A percentile compares a stretch with the other conserved stretches of the same genome.
phyloP scores from a whole-genome alignment of 2,797 vertebrate species.

The Pseudochaenichthys georgianus region DNA sequence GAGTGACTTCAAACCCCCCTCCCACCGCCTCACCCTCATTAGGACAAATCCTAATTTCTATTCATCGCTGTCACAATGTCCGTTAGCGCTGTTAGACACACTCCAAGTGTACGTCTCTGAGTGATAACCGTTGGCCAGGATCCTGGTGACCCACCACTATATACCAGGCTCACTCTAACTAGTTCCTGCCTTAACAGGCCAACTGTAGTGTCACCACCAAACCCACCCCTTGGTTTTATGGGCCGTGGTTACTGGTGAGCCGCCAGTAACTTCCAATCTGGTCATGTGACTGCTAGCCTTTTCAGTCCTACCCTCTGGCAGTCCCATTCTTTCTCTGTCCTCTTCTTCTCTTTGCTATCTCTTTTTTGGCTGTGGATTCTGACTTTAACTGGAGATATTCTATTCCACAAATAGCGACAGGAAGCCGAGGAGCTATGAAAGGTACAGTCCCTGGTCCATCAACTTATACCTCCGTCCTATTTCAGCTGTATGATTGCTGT shows the following conservation, averaged over 20 bases:
- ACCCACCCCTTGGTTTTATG: conserved; percentile 63
- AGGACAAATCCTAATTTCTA: conserved; percentile 37
- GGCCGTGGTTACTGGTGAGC: conserved; percentile 48
- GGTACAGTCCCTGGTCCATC: conserved; percentile 40
- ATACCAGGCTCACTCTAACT: conserved; percentile 20
- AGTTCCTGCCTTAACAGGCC: conserved; percentile 35
- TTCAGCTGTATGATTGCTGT: conserved; percentile 8
- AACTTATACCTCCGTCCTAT: neutral
- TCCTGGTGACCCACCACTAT: conserved; percentile 34
- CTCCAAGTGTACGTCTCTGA: conserved; percentile 36
- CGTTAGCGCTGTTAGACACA: conserved; percentile 7
- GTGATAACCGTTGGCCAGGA: conserved; percentile 10
- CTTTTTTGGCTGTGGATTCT: conserved; percentile 7
- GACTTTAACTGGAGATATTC: conserved; percentile 7
- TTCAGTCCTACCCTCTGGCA: conserved; percentile 41
- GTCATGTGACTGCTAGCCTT: conserved; percentile 42
- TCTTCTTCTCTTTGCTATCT: conserved; percentile 4
- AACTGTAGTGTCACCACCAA: conserved; percentile 28
- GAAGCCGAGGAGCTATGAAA: conserved; percentile 58
- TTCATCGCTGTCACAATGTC: conserved; percentile 32
- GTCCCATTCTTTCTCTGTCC: conserved; percentile 30
- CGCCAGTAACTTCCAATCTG: conserved; percentile 32
- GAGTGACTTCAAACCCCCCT: conserved; percentile 15
- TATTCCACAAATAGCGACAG: neutral
- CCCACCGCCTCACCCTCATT: conserved; percentile 31